phyloP scores from a whole-genome alignment of 2,797 vertebrate genomes.

The Thalassophryne amazonica region DNA sequence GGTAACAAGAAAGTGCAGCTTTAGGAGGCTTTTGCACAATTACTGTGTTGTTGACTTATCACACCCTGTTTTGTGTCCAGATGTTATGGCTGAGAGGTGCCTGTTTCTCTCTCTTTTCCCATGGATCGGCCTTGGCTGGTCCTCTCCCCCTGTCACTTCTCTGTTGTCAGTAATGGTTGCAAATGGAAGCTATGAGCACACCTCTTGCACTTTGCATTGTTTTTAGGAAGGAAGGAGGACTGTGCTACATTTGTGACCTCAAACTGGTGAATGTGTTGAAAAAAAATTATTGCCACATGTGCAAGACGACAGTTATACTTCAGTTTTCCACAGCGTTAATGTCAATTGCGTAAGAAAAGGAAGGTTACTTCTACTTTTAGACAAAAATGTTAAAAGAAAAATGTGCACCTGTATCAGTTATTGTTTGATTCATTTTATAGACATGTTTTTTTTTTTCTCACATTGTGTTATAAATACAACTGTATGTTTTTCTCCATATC shows the following conservation, averaged over 20 bases:
- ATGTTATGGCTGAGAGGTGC: slow-evolving; percentile 51
- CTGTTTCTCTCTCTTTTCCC: slow-evolving; percentile 38
- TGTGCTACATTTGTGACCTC: slow-evolving; percentile 20
- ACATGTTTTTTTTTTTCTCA: no score
- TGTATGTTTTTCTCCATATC: no score
- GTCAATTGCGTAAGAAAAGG: slow-evolving; percentile 25
- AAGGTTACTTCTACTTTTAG: slow-evolving; percentile 41
- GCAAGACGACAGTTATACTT: slow-evolving; percentile 38
- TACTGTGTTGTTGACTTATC: slow-evolving; percentile 43
- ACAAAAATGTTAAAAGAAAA: slow-evolving; percentile 14
- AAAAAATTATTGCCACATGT: slow-evolving; percentile 55
- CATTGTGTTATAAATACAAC: no score
- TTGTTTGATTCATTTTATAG: not conserved
- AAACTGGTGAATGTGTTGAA: slow-evolving; percentile 49
- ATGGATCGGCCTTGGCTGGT: slow-evolving; percentile 50
- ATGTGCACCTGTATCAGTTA: slow-evolving; percentile 6
- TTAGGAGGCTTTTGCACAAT: slow-evolving; percentile 9
- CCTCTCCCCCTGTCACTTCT: slow-evolving; percentile 4
- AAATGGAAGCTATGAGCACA: no score
- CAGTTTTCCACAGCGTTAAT: slow-evolving; percentile 37
- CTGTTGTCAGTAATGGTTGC: slow-evolving; percentile 53
- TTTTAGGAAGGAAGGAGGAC: no score
- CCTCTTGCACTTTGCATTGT: no score
- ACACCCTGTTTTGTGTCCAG: slow-evolving; percentile 37
- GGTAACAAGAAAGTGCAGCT: slow-evolving; percentile 34